Base-by-base conservation (phyloP, 2,113 vertebrate genomes). In the Triplophysa rosa region DNA sequence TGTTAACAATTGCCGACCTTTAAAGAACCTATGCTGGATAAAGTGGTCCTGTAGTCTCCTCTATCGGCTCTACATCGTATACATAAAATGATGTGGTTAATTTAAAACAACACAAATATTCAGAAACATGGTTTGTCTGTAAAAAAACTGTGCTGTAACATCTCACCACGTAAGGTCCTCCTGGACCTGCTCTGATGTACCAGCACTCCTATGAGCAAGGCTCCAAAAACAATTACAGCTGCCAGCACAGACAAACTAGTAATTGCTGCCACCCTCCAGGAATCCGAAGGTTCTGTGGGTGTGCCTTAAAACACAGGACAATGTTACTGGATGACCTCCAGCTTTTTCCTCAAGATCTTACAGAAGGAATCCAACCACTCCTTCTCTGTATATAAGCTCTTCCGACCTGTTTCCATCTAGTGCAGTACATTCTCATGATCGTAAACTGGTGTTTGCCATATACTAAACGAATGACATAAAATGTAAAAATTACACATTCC, bases 31-130 rank as follows among this genome's bases (percentile, higher is more conserved):
- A 94, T 70, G 90, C 90, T 85, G 91, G 91, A 88, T 92, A 94
- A 83, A 93, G 92, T 61, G 93, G 93, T 86, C 93, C 93, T 0
- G 92, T 91, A 1, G 93, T 94, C 84, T 94, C 93, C 70, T 94
- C 93, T 17, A 94, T 93, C 8, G 93, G 93, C 83, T 93, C 93
- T 94, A 88, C 66, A 49, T 56, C 26, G 80, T 71, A 47, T 63
- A 58, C 47, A 79, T 13, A 17, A 67, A 23, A 62, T 26, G 9
- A 24, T 62, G 71, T 72, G 40, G 52, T 77, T 42, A 52, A 23
- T 71, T 72, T 2, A 33, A 12, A 58, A 9, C 12, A 58, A 4
- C 9, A 49, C 3, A 8, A 29, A 26, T 26, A 4, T 78, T 21
- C 19, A 21, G n/a, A n/a, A 58, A 9, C n/a, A 58, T 24, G 8